These are phyloP conservation scores for Oryzias dopingdopingensis DNA, from an alignment of 2,797 vertebrate species.

Conservation along the genomic window DNA sequence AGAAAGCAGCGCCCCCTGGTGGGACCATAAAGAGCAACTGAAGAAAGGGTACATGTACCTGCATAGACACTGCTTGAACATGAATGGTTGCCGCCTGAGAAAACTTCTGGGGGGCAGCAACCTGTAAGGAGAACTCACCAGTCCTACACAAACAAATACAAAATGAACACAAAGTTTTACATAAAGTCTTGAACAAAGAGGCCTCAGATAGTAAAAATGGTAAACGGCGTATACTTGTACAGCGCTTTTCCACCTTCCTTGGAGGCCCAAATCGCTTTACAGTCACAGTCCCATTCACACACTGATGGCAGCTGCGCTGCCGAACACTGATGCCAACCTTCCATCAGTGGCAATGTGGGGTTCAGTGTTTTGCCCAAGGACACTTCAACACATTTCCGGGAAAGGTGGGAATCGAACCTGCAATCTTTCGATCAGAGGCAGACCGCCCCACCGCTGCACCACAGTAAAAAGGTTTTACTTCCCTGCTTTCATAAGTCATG, in stretches of 20 bases:
- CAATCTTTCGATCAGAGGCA: too few relatives aligned
- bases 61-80: constrained; percentile 59
- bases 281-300: too few relatives aligned
- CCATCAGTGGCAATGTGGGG: too few relatives aligned
- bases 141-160: constrained; percentile 30
- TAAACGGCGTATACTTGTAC: too few relatives aligned
- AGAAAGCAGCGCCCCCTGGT: not conserved
- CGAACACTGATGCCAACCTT: too few relatives aligned
- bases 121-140: constrained; percentile 54
- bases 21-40: not conserved
- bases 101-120: constrained; percentile 58
- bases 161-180: not conserved
- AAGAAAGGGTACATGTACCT: constrained; percentile 37
- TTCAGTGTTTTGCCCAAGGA: too few relatives aligned
- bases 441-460: too few relatives aligned
- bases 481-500: not conserved
- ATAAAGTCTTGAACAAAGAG: not conserved
- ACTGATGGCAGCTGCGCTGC: too few relatives aligned
- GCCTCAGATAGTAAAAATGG: not conserved
- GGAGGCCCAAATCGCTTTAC: too few relatives aligned
- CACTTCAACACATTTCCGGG: too few relatives aligned
- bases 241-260: too few relatives aligned
- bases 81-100: constrained; percentile 37
- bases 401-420: too few relatives aligned
- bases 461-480: not conserved